phyloP scores from a whole-genome alignment of 1,140 invertebrate genomes.

The Hesperophylax magnus region DNA sequence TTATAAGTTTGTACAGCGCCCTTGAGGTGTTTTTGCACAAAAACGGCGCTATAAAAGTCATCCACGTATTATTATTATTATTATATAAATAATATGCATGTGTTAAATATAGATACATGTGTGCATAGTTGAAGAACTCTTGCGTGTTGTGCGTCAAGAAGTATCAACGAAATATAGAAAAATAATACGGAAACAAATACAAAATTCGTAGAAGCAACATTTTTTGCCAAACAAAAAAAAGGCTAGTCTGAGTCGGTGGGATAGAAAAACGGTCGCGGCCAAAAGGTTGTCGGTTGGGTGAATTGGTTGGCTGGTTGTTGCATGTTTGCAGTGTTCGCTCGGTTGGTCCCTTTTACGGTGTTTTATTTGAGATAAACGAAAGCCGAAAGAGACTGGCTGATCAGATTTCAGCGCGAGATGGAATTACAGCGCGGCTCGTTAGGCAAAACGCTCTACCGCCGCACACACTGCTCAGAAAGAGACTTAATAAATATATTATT shows the following conservation, averaged over 20 bases:
- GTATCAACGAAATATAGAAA: no score
- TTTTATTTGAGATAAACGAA: not conserved
- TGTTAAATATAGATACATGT: no score
- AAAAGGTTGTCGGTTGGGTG: not conserved
- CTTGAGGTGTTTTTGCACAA: no score
- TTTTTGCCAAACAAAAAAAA: not conserved
- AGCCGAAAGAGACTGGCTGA: not conserved
- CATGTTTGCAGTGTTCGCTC: conserved; percentile 8
- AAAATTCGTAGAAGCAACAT: no score
- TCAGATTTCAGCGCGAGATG: conserved; percentile 34
- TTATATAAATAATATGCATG: no score
- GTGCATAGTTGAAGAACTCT: no score
- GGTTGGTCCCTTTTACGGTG: not conserved
- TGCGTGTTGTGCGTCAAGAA: no score
- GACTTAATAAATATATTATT: not conserved
- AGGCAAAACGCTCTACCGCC: not conserved
- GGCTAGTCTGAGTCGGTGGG: not conserved
- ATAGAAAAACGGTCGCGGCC: not conserved
- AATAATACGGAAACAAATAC: no score
- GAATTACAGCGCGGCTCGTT: conserved; percentile 27
- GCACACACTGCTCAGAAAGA: not conserved
- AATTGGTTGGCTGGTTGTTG: no score
- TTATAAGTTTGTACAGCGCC: no score
- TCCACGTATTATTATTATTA: no score
- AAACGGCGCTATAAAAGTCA: no score